Base-by-base conservation (phyloP, 2,888 invertebrate genomes). In the Tryphoninae sp. region DNA sequence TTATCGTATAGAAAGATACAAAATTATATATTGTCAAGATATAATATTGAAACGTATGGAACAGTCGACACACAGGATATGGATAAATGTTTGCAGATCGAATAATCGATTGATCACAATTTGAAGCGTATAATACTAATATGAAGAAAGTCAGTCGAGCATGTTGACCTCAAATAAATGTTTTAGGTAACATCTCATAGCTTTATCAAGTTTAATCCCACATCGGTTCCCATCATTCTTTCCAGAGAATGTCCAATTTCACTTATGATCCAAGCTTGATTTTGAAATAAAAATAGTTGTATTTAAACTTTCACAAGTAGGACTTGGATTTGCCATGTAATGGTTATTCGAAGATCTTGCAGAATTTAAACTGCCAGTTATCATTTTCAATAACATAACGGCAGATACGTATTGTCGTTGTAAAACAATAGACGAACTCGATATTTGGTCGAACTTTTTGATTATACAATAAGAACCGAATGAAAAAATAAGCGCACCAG, bases 1-100 rank as follows among this genome's bases (percentile, higher is more conserved):
- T 74, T 75, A 58, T 83, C 83, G 78, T 79, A 84, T 86, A 87
- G 78, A 86, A 87, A 87, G 85, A 85, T 88, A 88, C 79, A 88
- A 88, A 87, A 87, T 83, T 83, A 84, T 80, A 83, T 84, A 76
- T 67, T 69, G 45, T 72, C 80, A 23, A 53, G 33, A 23, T 19
- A 53, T 23, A 65, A 73, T 53, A 58, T 59, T 33, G 40, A 74
- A 72, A 71, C 62, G 53, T 49, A 49, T 16, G 23, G 51, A 4
- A 62, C 19, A 55, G 55, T 76, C 33, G 42, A 71, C n/a, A 19
- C 49, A 16, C 22, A 61, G 59, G 19, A 45, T 59, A 19, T 33
- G 23, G 8, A 68, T 40, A 16, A 59, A 40, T 16, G 9, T 51
- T 40, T 62, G 22, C 22, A 65, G 42, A 75, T 75, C 65, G 58